phyloP scores from a whole-genome alignment of 2,113 vertebrate species.

The Ciconia boyciana region DNA sequence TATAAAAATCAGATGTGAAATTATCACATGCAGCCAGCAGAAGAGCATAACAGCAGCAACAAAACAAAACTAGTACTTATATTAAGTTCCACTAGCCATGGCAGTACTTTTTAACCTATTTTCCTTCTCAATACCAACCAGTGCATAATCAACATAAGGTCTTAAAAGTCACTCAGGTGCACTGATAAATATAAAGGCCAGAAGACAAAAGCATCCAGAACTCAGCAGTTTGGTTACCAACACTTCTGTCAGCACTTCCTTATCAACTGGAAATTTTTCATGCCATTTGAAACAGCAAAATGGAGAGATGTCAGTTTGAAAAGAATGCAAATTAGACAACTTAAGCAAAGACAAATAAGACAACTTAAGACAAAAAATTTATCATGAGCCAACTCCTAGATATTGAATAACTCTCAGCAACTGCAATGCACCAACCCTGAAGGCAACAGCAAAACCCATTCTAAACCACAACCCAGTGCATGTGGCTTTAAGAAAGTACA shows the following conservation, averaged over 20 bases:
- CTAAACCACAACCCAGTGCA: background rate
- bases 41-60: background rate
- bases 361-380: background rate
- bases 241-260: background rate
- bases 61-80: background rate
- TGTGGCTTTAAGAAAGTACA: background rate
- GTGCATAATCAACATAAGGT: background rate
- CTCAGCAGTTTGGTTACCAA: background rate
- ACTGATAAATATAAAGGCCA: background rate
- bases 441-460: background rate
- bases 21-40: background rate
- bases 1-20: background rate
- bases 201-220: background rate
- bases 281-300: background rate
- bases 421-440: background rate
- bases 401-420: background rate
- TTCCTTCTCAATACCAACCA: background rate
- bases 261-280: background rate
- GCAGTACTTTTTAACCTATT: background rate
- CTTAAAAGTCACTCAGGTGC: background rate
- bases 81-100: background rate
- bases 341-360: background rate
- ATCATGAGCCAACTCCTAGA: background rate
- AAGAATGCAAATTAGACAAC: background rate
- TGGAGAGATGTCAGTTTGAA: background rate